phyloP scores from a whole-genome alignment of 2,888 invertebrate species.

The Zaprionus lineosus region DNA sequence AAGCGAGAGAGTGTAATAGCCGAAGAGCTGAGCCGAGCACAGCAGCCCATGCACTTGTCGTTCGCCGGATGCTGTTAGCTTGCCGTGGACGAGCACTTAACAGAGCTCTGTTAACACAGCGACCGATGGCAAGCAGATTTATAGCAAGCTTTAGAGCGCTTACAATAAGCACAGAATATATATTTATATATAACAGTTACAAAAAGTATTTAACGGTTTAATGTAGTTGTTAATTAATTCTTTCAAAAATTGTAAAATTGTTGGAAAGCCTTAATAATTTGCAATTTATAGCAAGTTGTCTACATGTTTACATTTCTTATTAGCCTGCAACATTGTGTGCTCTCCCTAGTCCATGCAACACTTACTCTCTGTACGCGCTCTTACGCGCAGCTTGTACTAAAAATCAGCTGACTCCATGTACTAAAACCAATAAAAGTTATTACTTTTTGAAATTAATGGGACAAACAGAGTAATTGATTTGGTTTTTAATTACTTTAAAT shows the following conservation, averaged over 20 bases:
- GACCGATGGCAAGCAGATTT: slow-evolving; percentile 11
- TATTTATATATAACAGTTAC: too few relatives aligned
- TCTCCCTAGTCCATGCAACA: slow-evolving; percentile 7
- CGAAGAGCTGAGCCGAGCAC: slow-evolving; percentile 41
- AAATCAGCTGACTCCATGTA: slow-evolving; percentile 58
- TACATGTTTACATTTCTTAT: slow-evolving; percentile 61
- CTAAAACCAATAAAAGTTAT: slow-evolving; percentile 61
- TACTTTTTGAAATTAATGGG: too few relatives aligned
- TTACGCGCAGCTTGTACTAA: slow-evolving; percentile 60
- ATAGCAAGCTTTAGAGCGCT: slow-evolving; percentile 40
- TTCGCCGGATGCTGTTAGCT: slow-evolving; percentile 35
- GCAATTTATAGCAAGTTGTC: slow-evolving; percentile 55
- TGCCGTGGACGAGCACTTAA: not conserved
- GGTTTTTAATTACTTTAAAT: too few relatives aligned
- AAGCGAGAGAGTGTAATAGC: slow-evolving; percentile 29
- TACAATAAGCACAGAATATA: not conserved
- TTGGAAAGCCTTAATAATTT: not conserved
- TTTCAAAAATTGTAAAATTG: not conserved
- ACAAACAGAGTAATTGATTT: too few relatives aligned
- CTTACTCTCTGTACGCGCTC: slow-evolving; percentile 27
- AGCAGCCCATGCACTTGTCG: slow-evolving; percentile 36
- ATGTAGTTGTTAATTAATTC: too few relatives aligned
- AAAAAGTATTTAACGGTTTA: too few relatives aligned
- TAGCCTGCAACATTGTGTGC: slow-evolving; percentile 24
- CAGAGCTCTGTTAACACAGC: slow-evolving; percentile 10